These are phyloP conservation scores for Pharmacophagus antenor DNA, from an alignment of 2,888 invertebrate genomes.

Conservation along the genomic window DNA sequence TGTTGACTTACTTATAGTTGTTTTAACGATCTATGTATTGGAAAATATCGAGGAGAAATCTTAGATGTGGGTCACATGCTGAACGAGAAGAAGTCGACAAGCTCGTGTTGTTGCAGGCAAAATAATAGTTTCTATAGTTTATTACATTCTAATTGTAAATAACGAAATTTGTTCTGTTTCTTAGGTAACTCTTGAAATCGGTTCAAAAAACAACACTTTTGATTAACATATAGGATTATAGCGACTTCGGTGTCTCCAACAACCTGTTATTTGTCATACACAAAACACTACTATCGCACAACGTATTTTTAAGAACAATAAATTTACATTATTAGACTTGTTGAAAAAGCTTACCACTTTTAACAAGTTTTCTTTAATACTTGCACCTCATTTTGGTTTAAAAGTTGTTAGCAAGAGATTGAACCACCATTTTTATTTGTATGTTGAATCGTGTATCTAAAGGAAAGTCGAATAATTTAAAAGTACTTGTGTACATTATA, in stretches of 20 bases:
- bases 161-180: slow-evolving; percentile 30
- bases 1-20: slow-evolving; percentile 36
- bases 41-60: slow-evolving; percentile 76
- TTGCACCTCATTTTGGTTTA: slow-evolving; percentile 52
- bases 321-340: slow-evolving; percentile 44
- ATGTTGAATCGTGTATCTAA: slow-evolving; percentile 65
- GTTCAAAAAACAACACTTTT: slow-evolving; percentile 56
- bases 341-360: slow-evolving; percentile 48
- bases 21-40: slow-evolving; percentile 46
- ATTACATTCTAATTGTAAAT: slow-evolving; percentile 21
- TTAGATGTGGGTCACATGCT: slow-evolving; percentile 80
- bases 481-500: slow-evolving; percentile 17
- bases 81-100: slow-evolving; percentile 63
- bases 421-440: slow-evolving; percentile 81
- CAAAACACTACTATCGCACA: slow-evolving; percentile 59
- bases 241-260: slow-evolving; percentile 76
- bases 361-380: slow-evolving; percentile 41
- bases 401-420: slow-evolving; percentile 62
- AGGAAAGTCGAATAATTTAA: slow-evolving; percentile 34
- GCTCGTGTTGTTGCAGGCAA: slow-evolving; percentile 38
- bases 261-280: slow-evolving; percentile 79
- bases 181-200: slow-evolving; percentile 38
- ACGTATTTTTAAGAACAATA: slow-evolving; percentile 57
- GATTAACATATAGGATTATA: slow-evolving; percentile 59
- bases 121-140: slow-evolving; percentile 34